These are phyloP conservation scores for Phoeniculus purpureus DNA, from an alignment of 2,797 vertebrate species.

Conservation along the genomic window DNA sequence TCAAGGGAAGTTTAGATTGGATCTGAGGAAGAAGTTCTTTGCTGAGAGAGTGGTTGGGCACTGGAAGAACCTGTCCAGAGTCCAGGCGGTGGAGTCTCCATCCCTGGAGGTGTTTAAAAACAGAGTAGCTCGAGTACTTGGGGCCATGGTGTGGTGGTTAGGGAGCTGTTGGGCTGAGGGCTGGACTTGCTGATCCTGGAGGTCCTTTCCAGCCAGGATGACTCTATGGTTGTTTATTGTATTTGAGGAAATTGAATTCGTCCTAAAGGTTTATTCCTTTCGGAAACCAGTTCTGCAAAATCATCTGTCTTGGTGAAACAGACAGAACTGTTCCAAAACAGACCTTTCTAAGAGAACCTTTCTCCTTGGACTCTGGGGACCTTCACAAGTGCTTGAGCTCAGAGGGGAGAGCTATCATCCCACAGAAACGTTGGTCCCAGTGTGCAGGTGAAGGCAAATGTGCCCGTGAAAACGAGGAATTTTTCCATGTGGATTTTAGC, in stretches of 20 bases:
- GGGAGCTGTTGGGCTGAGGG: too few species aligned
- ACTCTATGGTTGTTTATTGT: background rate
- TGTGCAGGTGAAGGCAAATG: background rate
- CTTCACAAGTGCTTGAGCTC: background rate
- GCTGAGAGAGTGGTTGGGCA: too few species aligned
- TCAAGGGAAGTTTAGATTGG: too few species aligned
- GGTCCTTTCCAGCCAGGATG: too few species aligned
- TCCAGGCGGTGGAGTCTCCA: too few species aligned
- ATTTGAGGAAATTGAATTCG: background rate
- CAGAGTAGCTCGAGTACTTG: too few species aligned
- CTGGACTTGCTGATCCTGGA: too few species aligned
- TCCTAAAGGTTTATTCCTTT: background rate
- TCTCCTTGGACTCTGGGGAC: background rate
- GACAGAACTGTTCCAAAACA: background rate
- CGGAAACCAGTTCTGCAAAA: constrained; percentile 24
- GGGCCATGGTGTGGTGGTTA: too few species aligned
- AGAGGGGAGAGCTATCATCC: background rate
- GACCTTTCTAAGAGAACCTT: background rate
- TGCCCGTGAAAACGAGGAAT: background rate
- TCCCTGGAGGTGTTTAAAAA: too few species aligned
- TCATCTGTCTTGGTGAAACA: background rate
- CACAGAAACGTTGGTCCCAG: background rate
- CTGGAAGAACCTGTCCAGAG: too few species aligned
- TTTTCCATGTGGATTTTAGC: background rate
- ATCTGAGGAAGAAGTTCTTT: too few species aligned